phyloP scores from a whole-genome alignment of 1,140 invertebrate genomes.

The Myzus persicae region DNA sequence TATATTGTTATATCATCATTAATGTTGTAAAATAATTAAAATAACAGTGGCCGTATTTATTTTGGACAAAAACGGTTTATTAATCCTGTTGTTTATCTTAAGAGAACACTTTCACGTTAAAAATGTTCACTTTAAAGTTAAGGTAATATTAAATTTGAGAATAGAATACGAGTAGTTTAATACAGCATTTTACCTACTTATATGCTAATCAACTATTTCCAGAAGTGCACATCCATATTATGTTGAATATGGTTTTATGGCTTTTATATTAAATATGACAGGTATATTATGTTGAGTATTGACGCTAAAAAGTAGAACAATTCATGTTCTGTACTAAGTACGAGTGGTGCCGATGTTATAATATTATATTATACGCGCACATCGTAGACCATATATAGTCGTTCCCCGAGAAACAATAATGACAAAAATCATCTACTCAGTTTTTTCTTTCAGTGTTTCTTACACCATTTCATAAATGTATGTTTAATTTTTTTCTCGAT shows the following conservation, averaged over 20 bases:
- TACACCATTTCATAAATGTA: neutral
- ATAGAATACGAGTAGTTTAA: neutral
- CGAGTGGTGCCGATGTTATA: neutral
- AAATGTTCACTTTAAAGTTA: neutral
- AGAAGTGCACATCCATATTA: neutral
- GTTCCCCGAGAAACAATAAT: neutral
- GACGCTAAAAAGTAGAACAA: neutral
- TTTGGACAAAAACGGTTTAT: too few species aligned
- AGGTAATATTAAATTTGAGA: neutral
- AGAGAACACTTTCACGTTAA: neutral
- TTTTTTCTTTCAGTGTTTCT: neutral
- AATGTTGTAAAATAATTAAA: too few species aligned
- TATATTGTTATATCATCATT: too few species aligned
- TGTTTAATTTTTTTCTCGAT: neutral
- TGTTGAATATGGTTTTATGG: neutral
- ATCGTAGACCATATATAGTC: neutral
- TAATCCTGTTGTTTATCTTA: neutral
- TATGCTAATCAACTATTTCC: neutral
- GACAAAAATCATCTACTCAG: neutral
- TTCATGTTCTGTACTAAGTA: neutral
- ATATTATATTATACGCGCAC: neutral
- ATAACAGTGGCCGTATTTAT: too few species aligned
- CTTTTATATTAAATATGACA: neutral
- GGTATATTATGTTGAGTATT: too few species aligned
- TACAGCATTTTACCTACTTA: neutral